A percentile compares a stretch with the other conserved stretches of the same genome.
phyloP scores from a whole-genome alignment of 2,888 invertebrate species.

The Leucoptera coffeella region DNA sequence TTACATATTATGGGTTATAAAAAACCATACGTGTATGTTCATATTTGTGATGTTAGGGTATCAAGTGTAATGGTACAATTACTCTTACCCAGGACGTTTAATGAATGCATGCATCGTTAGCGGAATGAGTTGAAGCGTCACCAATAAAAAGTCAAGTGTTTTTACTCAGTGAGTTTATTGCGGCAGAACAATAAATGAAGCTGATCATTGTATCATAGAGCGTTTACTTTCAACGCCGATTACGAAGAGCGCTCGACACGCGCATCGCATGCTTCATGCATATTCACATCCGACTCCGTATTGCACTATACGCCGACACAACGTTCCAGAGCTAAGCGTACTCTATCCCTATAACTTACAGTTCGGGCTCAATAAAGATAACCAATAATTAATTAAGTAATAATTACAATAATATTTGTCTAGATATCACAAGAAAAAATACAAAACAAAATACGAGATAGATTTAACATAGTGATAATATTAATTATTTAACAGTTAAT shows the following conservation, averaged over 20 bases:
- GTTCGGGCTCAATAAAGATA: too few relatives aligned
- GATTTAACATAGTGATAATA: constrained; percentile 49
- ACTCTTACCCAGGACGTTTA: too few relatives aligned
- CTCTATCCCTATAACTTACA: constrained; percentile 44
- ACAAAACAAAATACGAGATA: constrained; percentile 51
- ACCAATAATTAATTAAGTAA: constrained; percentile 40
- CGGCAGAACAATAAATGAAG: constrained; percentile 53
- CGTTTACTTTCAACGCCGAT: constrained; percentile 54
- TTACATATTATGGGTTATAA: too few relatives aligned
- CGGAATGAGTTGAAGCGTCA: too few relatives aligned
- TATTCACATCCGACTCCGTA: constrained; percentile 41
- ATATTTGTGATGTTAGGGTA: too few relatives aligned
- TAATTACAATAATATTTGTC: constrained; percentile 42
- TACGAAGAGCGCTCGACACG: constrained; percentile 47
- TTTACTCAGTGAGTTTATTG: constrained; percentile 50
- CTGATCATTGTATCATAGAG: constrained; percentile 49
- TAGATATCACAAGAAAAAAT: constrained; percentile 53
- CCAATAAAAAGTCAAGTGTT: too few relatives aligned
- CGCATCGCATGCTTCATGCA: constrained; percentile 33
- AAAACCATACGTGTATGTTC: too few relatives aligned
- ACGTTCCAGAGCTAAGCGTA: constrained; percentile 18
- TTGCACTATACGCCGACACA: constrained; percentile 40
- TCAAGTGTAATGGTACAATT: too few relatives aligned
- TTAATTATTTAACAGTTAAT: constrained; percentile 42
- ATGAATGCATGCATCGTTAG: too few relatives aligned